A percentile compares a stretch with the other conserved stretches of the same genome.
These are phyloP conservation scores for Ditylenchus dipsaci DNA, from an alignment of 1,140 invertebrate genomes.

Conservation along the genomic window DNA sequence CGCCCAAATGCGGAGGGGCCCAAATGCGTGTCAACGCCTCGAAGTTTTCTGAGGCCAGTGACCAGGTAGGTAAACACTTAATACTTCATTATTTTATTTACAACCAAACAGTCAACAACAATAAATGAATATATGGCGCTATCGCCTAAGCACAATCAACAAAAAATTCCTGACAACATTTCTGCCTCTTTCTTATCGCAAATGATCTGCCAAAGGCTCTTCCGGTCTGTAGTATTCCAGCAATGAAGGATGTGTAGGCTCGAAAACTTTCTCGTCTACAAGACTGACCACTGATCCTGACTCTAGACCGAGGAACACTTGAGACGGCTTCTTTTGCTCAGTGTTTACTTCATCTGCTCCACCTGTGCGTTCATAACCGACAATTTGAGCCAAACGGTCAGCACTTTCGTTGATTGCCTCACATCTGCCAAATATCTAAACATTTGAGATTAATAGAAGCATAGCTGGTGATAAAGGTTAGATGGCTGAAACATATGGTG, in stretches of 20 bases:
- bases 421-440: slow-evolving; percentile 39
- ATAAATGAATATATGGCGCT: too few relatives aligned
- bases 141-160: too few relatives aligned
- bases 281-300: slow-evolving; percentile 47
- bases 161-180: too few relatives aligned
- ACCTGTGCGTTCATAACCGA: slow-evolving; percentile 33
- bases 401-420: slow-evolving; percentile 27
- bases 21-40: too few relatives aligned
- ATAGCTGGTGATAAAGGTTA: not conserved
- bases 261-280: slow-evolving; percentile 49
- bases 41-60: too few relatives aligned
- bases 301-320: slow-evolving; percentile 48
- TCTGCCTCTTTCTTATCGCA: slow-evolving; percentile 15
- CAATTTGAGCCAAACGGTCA: slow-evolving; percentile 38
- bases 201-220: slow-evolving; percentile 31
- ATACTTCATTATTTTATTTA: too few relatives aligned
- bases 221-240: slow-evolving; percentile 28
- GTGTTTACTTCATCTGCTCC: not conserved
- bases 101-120: too few relatives aligned
- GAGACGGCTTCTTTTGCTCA: slow-evolving; percentile 39
- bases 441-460: slow-evolving; percentile 2
- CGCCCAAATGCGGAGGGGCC: too few relatives aligned
- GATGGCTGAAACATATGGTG: too few relatives aligned
- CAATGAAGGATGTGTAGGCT: slow-evolving; percentile 43
- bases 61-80: too few relatives aligned